Conservation (phyloP, 1,140 invertebrate species). For the Brachionus plicatilis region DNA sequence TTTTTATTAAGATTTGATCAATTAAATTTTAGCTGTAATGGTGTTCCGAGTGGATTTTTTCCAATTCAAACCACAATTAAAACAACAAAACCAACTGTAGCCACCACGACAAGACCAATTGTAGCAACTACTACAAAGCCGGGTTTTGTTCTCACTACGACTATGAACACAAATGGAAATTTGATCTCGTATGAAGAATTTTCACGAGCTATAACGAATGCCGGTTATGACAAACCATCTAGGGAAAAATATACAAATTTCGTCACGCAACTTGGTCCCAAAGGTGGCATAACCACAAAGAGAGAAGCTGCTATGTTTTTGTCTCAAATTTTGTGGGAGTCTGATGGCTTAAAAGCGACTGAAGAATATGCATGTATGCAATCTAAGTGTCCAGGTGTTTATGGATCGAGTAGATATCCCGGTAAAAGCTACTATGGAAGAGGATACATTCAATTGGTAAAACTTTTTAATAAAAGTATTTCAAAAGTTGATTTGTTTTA, state of each 20-base stretch:
- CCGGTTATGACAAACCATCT: slow-evolving; percentile 11
- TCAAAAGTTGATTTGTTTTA: background rate
- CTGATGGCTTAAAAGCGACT: slow-evolving; percentile 25
- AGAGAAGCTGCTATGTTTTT: slow-evolving; percentile 41
- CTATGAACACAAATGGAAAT: background rate
- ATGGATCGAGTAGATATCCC: background rate
- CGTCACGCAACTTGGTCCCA: slow-evolving; percentile 2
- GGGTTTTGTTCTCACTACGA: background rate
- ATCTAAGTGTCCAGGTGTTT: background rate
- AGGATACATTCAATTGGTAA: slow-evolving; percentile 38
- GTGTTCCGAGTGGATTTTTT: background rate
- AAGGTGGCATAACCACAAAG: slow-evolving; percentile 34
- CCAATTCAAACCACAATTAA: background rate
- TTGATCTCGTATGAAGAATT: slow-evolving; percentile 2
- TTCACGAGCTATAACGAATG: background rate
- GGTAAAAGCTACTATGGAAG: slow-evolving; percentile 37
- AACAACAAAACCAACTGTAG: background rate
- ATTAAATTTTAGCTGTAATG: background rate
- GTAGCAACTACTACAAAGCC: background rate
- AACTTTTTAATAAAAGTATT: background rate
- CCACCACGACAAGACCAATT: background rate
- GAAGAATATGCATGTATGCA: slow-evolving; percentile 10
- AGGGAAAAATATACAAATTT: slow-evolving; percentile 22
- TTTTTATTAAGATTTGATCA: background rate
- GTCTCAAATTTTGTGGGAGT: slow-evolving; percentile 36